These are phyloP conservation scores for Huso huso DNA, from an alignment of 2,797 vertebrate species.

Conservation along the genomic window DNA sequence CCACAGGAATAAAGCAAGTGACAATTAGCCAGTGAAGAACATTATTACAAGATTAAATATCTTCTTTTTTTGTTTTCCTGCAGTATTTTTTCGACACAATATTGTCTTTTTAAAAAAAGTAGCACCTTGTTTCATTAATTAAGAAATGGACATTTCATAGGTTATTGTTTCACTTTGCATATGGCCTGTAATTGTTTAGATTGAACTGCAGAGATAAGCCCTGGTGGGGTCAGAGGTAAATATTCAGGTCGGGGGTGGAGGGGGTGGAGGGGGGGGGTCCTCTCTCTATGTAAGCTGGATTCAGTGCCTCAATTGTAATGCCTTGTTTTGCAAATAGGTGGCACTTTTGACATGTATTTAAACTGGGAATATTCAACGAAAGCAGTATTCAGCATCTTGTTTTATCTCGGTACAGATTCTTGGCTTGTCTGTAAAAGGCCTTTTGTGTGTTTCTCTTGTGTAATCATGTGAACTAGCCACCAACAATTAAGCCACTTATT, in stretches of 20 bases:
- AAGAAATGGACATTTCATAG: too few relatives aligned
- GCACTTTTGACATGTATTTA: conserved; percentile 57
- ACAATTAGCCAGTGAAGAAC: too few relatives aligned
- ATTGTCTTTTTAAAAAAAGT: too few relatives aligned
- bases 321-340: conserved; percentile 63
- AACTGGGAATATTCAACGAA: conserved; percentile 1
- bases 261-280: neutral
- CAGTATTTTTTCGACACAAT: too few relatives aligned
- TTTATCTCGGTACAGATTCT: conserved; percentile 27
- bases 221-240: neutral
- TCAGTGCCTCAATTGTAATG: conserved; percentile 42
- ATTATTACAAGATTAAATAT: too few relatives aligned
- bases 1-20: too few relatives aligned
- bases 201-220: neutral
- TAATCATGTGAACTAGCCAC: conserved; percentile 1
- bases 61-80: too few relatives aligned
- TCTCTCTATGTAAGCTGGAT: neutral
- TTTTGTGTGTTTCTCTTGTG: conserved; percentile 15
- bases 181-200: neutral
- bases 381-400: neutral
- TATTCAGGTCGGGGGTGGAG: neutral
- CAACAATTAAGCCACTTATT: too few relatives aligned
- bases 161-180: neutral
- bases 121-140: too few relatives aligned
- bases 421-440: conserved; percentile 22